phyloP scores from a whole-genome alignment of 2,113 vertebrate species.

The Takifugu flavidus region DNA sequence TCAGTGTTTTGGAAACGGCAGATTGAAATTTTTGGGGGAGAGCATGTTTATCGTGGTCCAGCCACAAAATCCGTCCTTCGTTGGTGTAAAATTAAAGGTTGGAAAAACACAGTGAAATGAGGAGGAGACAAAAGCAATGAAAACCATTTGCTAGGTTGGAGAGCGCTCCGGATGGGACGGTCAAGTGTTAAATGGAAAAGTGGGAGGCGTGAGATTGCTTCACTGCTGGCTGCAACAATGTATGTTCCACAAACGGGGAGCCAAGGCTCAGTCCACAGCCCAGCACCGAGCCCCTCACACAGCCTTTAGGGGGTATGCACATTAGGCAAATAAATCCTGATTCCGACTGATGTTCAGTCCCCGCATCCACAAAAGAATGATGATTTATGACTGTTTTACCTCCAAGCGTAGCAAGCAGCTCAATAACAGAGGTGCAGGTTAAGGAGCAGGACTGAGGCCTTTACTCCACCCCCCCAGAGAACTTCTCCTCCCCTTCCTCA shows the following conservation, averaged over 20 bases:
- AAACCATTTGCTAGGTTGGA: conserved; percentile 24
- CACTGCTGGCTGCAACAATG: conserved; percentile 29
- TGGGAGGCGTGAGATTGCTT: conserved; percentile 39
- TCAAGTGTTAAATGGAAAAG: conserved; percentile 57
- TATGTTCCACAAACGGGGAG: conserved; percentile 23
- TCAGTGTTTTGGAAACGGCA: too few species aligned
- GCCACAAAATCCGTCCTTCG: too few species aligned
- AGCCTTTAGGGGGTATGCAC: conserved; percentile 38
- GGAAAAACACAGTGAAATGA: not conserved
- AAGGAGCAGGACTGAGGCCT: not conserved
- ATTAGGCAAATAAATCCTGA: too few species aligned
- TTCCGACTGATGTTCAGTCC: too few species aligned
- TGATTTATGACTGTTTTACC: too few species aligned
- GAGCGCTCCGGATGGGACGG: conserved; percentile 32
- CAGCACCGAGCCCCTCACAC: conserved; percentile 42
- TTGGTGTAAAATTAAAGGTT: too few species aligned
- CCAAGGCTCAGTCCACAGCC: conserved; percentile 36
- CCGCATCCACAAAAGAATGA: too few species aligned
- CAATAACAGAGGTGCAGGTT: not conserved
- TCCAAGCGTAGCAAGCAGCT: too few species aligned
- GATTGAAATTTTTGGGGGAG: too few species aligned
- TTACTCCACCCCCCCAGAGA: not conserved
- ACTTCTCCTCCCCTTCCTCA: not conserved
- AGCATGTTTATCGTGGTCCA: too few species aligned
- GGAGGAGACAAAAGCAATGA: conserved; percentile 27